Evolutionary conservation across 2,888 invertebrate species (phyloP).

Genomic region (Belgica antarctica): DNA sequence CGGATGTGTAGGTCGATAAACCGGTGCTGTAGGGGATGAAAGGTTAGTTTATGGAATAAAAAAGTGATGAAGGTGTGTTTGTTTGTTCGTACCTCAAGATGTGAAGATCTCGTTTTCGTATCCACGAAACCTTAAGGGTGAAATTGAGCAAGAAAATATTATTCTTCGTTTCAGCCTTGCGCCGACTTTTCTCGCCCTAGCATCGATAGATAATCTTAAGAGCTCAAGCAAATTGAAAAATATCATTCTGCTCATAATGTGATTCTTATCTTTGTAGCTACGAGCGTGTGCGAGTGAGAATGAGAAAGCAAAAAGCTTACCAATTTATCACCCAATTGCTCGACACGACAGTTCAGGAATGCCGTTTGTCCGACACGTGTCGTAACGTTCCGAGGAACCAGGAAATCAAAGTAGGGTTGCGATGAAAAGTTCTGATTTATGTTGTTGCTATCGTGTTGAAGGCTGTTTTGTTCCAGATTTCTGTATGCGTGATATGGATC

Average conservation of each 20-base stretch:
- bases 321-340: constrained; percentile 84
- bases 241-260: not conserved
- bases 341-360: constrained; percentile 82
- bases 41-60: not conserved
- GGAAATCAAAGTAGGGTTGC: constrained; percentile 78
- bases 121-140: constrained; percentile 73
- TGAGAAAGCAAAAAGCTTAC: constrained; percentile 59
- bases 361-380: constrained; percentile 85
- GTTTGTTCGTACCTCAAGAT: constrained; percentile 53
- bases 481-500: constrained; percentile 36
- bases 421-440: constrained; percentile 39
- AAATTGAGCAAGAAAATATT: constrained; percentile 45
- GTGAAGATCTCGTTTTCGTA: constrained; percentile 75
- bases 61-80: not conserved
- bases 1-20: constrained; percentile 74
- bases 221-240: constrained; percentile 23
- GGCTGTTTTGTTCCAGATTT: constrained; percentile 16
- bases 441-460: constrained; percentile 41
- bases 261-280: too few relatives aligned
- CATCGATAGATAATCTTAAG: constrained; percentile 16
- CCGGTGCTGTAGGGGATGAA: constrained; percentile 57
- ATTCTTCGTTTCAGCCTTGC: too few relatives aligned
- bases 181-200: not conserved
- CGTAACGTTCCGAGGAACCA: constrained; percentile 80
- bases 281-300: not conserved